Evolutionary conservation across 2,888 invertebrate genomes (phyloP), one percentile per base, ranked within the genome.

Genomic region (Baccha elongata): DNA sequence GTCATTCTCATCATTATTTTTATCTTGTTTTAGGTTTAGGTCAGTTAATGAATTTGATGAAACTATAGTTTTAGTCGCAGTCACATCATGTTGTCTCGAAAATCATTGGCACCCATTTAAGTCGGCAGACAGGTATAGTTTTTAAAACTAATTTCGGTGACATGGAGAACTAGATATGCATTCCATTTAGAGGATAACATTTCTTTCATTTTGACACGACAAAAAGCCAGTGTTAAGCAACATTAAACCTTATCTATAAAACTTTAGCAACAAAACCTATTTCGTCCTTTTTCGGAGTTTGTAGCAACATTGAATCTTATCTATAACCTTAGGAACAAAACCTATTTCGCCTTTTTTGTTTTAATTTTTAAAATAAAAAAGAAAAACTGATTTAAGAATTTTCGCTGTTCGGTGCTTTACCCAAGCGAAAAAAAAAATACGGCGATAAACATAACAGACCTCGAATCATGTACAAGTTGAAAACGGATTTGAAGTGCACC

Each of bases 21-120:
- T 44, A 23, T 48, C 23, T 35, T 65, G 11, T 65, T 48, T 53
- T n/a, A 2, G 11, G 21, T n/a, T n/a, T 32, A 53, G 81, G 81
- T 83, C 76, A 76, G 40, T 72, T 72, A 72, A 81, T 81, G 75
- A 75, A 81, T 81, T 81, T 71, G 76, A 83, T 83, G 67, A 83
- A 71, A 32, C 29, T 32, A 8, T 4, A 8, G 13, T 23, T 80
- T 64, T 35, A 58, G 44, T 52, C 65, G 48, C 60, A 62, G 62
- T 40, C 0, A 40, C 40, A 42, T 21, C 29, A 76, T 72, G 81
- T 44, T 67, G 29, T 19, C 15, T 21, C 21, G 21, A 50, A 17
- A 8, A 21, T 21, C 8, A 37, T 15, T n/a, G 5, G 13, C 13
- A 1, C 6, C 1, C n/a, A n/a, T n/a, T n/a, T n/a, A n/a, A n/a